A percentile compares a stretch with the other conserved stretches of the same genome.
Conservation (phyloP, 2,113 vertebrate genomes). For the Panthera uncia region DNA sequence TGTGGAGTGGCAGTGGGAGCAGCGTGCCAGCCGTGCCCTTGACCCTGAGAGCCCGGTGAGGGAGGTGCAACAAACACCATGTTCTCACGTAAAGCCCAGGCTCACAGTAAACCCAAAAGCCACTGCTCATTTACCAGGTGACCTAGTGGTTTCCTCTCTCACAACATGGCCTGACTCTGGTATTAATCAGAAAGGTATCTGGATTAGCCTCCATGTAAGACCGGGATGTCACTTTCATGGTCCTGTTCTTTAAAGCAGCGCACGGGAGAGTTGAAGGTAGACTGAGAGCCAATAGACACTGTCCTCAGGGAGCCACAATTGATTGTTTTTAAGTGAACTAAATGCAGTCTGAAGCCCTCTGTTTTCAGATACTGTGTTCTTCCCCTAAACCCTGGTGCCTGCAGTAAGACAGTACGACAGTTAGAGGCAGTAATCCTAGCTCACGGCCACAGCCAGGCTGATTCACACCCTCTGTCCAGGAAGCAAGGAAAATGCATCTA, state of each 20-base stretch:
- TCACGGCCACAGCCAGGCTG: background rate
- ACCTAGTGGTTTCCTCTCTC: background rate
- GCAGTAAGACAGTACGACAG: background rate
- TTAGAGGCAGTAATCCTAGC: background rate
- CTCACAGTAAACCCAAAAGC: background rate
- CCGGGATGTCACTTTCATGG: background rate
- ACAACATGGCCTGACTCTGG: background rate
- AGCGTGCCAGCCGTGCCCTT: background rate
- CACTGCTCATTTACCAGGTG: background rate
- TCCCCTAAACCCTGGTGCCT: background rate
- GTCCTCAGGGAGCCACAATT: background rate
- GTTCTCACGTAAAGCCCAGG: background rate
- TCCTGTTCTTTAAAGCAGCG: background rate
- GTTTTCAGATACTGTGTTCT: background rate
- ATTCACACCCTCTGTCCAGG: background rate
- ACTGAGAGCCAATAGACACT: background rate
- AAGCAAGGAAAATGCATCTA: background rate
- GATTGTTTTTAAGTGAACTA: background rate
- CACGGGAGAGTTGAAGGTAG: background rate
- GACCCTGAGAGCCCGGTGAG: background rate
- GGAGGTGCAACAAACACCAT: rapidly evolving
- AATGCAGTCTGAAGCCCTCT: background rate
- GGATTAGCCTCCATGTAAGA: background rate
- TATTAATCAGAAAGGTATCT: background rate
- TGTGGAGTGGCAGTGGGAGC: background rate